Percentiles rank a stretch among this genome's conserved stretches.
Conservation (phyloP, 1,140 invertebrate species). For the Bombyx mandarina region DNA sequence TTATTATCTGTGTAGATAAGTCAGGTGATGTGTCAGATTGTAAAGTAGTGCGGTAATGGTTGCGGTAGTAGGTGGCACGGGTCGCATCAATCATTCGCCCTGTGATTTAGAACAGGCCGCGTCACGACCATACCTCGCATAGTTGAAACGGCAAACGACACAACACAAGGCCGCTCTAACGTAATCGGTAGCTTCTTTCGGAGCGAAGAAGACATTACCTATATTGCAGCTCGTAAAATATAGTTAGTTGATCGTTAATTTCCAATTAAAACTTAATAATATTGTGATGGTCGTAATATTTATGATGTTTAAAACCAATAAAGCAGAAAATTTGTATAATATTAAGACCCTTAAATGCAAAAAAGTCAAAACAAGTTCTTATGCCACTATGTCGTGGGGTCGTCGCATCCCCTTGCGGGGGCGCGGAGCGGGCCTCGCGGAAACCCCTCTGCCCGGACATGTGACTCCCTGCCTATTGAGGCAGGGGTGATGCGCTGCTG, state of each 20-base stretch:
- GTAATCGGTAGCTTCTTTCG: not conserved
- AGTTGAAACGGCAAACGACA: no score
- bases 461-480: no score
- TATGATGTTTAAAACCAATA: no score
- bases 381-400: no score
- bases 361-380: no score
- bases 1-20: conserved; percentile 13
- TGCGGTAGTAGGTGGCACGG: not conserved
- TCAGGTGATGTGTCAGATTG: conserved; percentile 1
- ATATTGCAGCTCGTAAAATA: conserved; percentile 8
- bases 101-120: not conserved
- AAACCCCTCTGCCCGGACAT: no score
- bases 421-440: no score
- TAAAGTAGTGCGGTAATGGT: no score
- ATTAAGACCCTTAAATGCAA: no score
- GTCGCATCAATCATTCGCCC: not conserved
- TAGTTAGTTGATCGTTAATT: conserved; percentile 12
- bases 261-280: conserved; percentile 8
- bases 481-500: no score
- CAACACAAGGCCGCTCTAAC: not conserved
- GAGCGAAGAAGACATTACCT: not conserved
- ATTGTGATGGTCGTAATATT: not conserved
- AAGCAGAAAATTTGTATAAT: no score
- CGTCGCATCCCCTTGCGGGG: no score
- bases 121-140: not conserved